Evolutionary conservation across 2,888 invertebrate species (phyloP).

Genomic region (Heliconius ismenius): DNA sequence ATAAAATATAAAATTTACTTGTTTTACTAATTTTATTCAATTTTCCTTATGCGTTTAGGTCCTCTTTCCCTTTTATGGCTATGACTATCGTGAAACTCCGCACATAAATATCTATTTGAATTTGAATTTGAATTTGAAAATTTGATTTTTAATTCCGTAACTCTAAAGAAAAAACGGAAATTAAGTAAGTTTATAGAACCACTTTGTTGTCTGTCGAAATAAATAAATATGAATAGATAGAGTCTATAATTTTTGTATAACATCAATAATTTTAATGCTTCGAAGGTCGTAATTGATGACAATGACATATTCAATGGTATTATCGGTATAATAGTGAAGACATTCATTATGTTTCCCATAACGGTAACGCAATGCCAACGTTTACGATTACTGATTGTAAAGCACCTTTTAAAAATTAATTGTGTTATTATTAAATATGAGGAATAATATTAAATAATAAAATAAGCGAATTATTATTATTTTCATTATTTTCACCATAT

Average conservation of each 20-base stretch:
- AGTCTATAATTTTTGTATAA: slow-evolving; percentile 13
- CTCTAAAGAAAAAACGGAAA: background rate
- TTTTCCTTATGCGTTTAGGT: background rate
- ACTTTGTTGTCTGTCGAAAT: background rate
- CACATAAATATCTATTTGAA: too few species aligned
- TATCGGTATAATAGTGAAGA: slow-evolving; percentile 46
- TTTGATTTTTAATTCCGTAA: background rate
- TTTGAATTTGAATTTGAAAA: too few species aligned
- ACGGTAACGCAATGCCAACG: slow-evolving; percentile 58
- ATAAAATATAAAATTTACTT: background rate
- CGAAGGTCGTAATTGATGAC: slow-evolving; percentile 43
- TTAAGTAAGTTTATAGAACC: background rate
- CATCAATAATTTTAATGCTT: slow-evolving; percentile 20
- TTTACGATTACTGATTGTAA: slow-evolving; percentile 50
- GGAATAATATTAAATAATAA: too few species aligned
- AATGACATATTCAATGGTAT: slow-evolving; percentile 47
- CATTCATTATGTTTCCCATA: slow-evolving; percentile 61
- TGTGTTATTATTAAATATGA: slow-evolving; percentile 12
- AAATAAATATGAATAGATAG: background rate
- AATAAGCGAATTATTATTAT: too few species aligned
- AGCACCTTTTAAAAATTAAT: slow-evolving; percentile 33
- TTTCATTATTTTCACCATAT: background rate
- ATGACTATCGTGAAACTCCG: background rate
- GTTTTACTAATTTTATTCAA: background rate
- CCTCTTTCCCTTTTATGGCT: background rate